Evolutionary conservation across 37 sponge, comb jelly and placozoan genomes (phyloP).

Genomic region (Cliona cf. orientalis): DNA sequence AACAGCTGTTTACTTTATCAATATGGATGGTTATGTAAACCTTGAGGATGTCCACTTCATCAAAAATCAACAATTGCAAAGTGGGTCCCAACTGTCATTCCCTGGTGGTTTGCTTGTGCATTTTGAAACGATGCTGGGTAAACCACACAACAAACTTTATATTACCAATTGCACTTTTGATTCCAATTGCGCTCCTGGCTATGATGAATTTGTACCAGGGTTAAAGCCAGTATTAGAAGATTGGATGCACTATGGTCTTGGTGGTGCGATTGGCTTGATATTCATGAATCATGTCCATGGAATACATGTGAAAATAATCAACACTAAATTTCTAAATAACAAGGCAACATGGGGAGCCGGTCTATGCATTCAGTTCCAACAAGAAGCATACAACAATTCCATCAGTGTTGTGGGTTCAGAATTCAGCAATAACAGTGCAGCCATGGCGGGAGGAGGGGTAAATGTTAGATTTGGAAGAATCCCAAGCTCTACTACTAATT

Average conservation of each 20-base stretch:
- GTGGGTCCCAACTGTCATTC: not conserved
- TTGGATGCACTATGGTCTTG: slow-evolving; percentile 1
- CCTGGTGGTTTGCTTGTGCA: not conserved
- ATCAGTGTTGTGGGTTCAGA: not conserved
- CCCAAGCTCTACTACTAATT: not conserved
- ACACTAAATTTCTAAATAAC: slow-evolving; percentile 6
- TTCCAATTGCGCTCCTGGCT: not conserved
- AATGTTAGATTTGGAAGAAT: not conserved
- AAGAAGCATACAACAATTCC: not conserved
- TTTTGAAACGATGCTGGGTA: not conserved
- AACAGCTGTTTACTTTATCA: not conserved
- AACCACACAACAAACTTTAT: too few species aligned
- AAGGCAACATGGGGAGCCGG: slow-evolving; percentile 21
- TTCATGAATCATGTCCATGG: not conserved
- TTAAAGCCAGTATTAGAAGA: not conserved
- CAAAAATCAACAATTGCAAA: not conserved
- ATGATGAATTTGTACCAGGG: not conserved
- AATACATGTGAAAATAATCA: not conserved
- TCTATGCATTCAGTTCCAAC: not conserved
- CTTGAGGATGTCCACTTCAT: not conserved
- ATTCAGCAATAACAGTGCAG: not conserved
- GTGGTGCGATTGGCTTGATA: not conserved
- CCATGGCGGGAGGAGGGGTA: not conserved
- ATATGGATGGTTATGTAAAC: not conserved
- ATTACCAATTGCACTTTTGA: not conserved